A percentile compares a stretch with the other conserved stretches of the same genome.
These are phyloP conservation scores for Zaprionus ghesquierei DNA, from an alignment of 1,140 invertebrate species.

Conservation along the genomic window DNA sequence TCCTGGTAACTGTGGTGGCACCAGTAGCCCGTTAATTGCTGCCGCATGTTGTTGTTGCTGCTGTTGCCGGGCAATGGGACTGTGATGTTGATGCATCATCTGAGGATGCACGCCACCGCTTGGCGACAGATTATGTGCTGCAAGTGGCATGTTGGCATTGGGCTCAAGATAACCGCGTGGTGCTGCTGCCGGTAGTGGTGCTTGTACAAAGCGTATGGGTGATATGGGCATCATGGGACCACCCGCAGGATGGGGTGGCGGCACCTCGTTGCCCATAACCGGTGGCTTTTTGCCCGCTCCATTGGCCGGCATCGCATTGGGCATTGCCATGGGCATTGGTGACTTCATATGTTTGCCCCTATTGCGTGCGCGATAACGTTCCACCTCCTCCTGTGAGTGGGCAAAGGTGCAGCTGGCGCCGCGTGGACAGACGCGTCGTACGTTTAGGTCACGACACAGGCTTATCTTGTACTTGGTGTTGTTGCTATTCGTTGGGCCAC, in stretches of 20 bases:
- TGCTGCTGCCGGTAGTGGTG: conserved; percentile 25
- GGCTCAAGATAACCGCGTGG: conserved; percentile 47
- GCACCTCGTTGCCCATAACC: conserved; percentile 31
- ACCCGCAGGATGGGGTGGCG: neutral
- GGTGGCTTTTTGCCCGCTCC: conserved; percentile 42
- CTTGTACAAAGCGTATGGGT: conserved; percentile 59
- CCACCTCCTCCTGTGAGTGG: conserved; percentile 94
- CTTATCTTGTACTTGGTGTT: conserved; percentile 94
- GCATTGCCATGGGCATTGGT: conserved; percentile 31
- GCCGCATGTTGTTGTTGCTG: conserved; percentile 25
- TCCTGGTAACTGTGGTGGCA: conserved; percentile 18
- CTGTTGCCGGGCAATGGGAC: conserved; percentile 54
- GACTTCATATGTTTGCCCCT: conserved; percentile 65
- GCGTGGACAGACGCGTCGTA: conserved; percentile 91
- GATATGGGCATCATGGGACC: conserved; percentile 57
- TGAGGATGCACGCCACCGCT: conserved; percentile 20
- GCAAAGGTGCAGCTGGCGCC: conserved; percentile 95
- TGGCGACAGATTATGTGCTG: conserved; percentile 34
- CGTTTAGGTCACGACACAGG: conserved; percentile 93
- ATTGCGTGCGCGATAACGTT: conserved; percentile 86
- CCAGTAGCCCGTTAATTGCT: conserved; percentile 44
- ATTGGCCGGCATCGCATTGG: conserved; percentile 24
- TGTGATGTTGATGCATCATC: conserved; percentile 51
- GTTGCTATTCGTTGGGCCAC: conserved; percentile 84
- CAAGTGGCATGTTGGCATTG: conserved; percentile 13